Base-by-base conservation (phyloP, 2,797 vertebrate genomes). In the Danio aesculapii region DNA sequence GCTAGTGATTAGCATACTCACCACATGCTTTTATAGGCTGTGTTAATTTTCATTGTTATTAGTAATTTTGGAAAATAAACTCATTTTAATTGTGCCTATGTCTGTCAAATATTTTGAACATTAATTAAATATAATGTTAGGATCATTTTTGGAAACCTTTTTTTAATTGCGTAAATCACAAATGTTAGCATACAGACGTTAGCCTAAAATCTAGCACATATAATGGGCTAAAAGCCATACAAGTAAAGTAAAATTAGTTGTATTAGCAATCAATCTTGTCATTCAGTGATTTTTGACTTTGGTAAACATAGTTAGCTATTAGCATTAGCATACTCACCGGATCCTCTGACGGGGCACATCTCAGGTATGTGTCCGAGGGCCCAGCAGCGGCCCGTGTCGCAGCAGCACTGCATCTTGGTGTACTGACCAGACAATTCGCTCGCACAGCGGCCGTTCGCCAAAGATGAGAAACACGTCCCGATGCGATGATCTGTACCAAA, bases 301-400 rank as follows among this genome's bases (percentile, higher is more conserved):
- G 8, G 30, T 30, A 11, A 64, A 7, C 30, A 14, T 6, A 17
- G 67, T 14, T 59, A 46, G 49, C 47, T 16, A 57, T 70, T 49
- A 58, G 7, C 19, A 13, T 57, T 7, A 7, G 71, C 16, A 9
- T 63, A 90, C 94, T 94, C 86, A 99, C 98, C 98, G 0, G 97
- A 98, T 0, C 98, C 98, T 17, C 96, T 90, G 66, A 97, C 96
- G 0, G 98, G 97, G 75, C 98, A 99, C 95, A 98, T 97, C 90
- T 99, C 98, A 0, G 98, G 97, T 21, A 95, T 92, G 85, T 94
- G 94, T 9, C 95, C 95, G 0, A 95, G 57, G 17, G 97, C 96
- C 98, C 98, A 99, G 91, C 98, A 99, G 80, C 97, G 96, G 0
- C 97, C 97, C 0, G 95, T 94, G 71, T 99, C 98, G 6, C 98